Evolutionary conservation across 92 coral and sea anemone species (phyloP).

Genomic region (Paramuricea clavata): DNA sequence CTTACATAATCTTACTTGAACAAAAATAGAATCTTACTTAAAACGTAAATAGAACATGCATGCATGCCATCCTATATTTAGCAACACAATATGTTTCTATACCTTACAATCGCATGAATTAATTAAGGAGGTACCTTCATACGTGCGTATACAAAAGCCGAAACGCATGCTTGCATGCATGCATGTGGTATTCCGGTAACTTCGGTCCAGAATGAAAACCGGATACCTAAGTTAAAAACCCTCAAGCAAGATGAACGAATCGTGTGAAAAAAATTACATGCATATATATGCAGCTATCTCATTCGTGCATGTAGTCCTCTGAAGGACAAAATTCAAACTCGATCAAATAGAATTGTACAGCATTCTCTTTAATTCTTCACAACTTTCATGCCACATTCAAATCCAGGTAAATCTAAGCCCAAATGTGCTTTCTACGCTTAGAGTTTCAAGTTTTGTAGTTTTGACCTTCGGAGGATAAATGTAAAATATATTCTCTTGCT

Average conservation of each 20-base stretch:
- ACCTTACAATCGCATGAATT: background rate
- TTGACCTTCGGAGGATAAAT: no score
- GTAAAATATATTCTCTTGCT: no score
- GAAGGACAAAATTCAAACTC: background rate
- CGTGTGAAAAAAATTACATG: constrained; percentile 8
- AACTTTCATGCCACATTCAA: no score
- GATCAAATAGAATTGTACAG: no score
- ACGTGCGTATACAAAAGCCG: background rate
- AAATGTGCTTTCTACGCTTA: no score
- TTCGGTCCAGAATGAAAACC: constrained; percentile 6
- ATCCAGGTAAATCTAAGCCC: no score
- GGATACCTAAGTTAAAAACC: background rate
- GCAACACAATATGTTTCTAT: background rate
- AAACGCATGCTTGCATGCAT: background rate
- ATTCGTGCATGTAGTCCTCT: background rate
- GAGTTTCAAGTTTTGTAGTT: no score
- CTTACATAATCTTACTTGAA: no score
- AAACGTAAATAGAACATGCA: background rate
- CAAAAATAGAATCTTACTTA: background rate
- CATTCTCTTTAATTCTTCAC: no score
- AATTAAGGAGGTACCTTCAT: background rate
- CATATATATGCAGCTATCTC: background rate
- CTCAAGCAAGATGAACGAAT: background rate
- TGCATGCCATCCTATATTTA: background rate
- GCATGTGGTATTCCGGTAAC: constrained; percentile 25